Evolutionary conservation across 2,888 invertebrate species (phyloP), one percentile per base, ranked within the genome.

Genomic region (Onthophagus sagittarius): DNA sequence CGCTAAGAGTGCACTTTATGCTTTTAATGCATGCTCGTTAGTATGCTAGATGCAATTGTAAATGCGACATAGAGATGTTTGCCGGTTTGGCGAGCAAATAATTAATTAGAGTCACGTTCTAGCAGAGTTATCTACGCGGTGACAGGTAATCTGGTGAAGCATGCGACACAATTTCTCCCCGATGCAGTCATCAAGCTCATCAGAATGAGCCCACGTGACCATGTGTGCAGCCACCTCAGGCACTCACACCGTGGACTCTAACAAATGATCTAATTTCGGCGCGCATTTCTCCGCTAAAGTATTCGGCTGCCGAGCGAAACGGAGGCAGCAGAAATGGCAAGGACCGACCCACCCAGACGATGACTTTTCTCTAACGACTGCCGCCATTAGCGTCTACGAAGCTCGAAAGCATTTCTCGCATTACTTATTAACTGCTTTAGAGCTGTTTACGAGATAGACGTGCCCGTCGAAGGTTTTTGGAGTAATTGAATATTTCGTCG

Each of bases 191-290:
- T 53, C 39, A 53, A 11, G 39, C 39, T 53, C 39, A 53, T 53
- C 39, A 53, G 39, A 53, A 53, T 53, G 39, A 53, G 39, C 39
- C 23, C 39, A 53, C 39, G 39, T 53, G 39, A 53, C 39, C 39
- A 53, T 53, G 39, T 53, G 39, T 53, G 39, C 39, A 53, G 39
- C 39, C 39, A 53, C 39, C 39, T 53, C 39, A 53, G 39, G 39
- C 39, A 53, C 39, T 53, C 39, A 53, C 39, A 53, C 9, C 1
- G 9, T n/a, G 31, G 67, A 32, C 67, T 31, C 67, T 67, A 67
- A 67, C 67, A 67, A 67, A 67, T 67, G 67, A 67, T 67, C 67
- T 67, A 67, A 67, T 67, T 67, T 67, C 67, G 67, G 67, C 67
- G 67, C 23, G 32, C 67, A 67, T 67, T 67, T 67, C 67, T 67